Evolutionary conservation across 2,113 vertebrate species (phyloP), one percentile per base, ranked within the genome.

Genomic region (Recurvirostra avosetta): DNA sequence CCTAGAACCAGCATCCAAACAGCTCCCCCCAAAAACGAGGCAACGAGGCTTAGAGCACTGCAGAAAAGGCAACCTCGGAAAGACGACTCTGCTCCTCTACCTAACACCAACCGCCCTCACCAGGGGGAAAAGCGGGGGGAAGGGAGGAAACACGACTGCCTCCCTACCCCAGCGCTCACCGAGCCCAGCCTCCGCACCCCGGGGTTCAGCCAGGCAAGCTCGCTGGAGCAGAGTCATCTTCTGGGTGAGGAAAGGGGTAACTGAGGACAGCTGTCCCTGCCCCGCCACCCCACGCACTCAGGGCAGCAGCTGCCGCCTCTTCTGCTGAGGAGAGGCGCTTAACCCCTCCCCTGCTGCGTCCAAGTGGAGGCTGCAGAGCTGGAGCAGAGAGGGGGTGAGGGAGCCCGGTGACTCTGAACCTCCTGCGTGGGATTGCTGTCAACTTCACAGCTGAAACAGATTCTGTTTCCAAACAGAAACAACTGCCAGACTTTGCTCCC

Each of bases 71-170:
- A 75, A 2, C 6, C 47, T 34, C 15, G 3, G n/a, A 25, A 61
- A 9, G 6, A 10, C 6, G 1, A 15, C 3, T 19, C 23, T 29
- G 2, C 11, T 34, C 2, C 32, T 85, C 76, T 40, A 43, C 16
- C 8, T 27, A 55, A 38, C 4, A 55, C 26, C n/a, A 68, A 47
- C 15, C 6, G 5, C 9, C 3, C 14, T 16, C 9, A 38, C 8
- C 38, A 38, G 8, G 8, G 36, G 15, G 8, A 13, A n/a, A 34
- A 15, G 0, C 19, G 4, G 6, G 1, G 9, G 7, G 3, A 12
- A 41, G 25, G 7, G 45, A 52, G 3, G 11, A 58, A 71, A 5
- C 8, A 74, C 38, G 38, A 38, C 38, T 9, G 38, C 38, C 38
- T 38, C 38, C 38, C 38, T 9, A 38, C 38, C 38, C 38, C 38